phyloP scores from a whole-genome alignment of 1,140 invertebrate species.

The Drosophila neocordata region DNA sequence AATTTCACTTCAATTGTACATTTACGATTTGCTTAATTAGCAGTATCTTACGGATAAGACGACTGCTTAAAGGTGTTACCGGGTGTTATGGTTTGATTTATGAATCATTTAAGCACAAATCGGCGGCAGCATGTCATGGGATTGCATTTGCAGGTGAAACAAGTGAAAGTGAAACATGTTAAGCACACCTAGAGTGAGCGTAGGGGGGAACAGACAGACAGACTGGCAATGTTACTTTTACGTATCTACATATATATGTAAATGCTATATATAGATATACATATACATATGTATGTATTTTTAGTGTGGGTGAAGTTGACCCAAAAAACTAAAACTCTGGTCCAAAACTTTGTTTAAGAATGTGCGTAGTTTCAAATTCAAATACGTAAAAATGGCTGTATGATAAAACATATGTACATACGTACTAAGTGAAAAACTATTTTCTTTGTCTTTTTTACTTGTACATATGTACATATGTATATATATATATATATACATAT shows the following conservation, averaged over 20 bases:
- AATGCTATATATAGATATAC: no score
- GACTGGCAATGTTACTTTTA: no score
- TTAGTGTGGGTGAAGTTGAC: constrained; percentile 24
- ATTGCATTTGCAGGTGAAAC: constrained; percentile 6
- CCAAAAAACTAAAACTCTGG: constrained; percentile 14
- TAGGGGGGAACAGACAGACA: neutral
- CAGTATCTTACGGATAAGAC: neutral
- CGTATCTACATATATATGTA: no score
- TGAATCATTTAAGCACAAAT: constrained; percentile 15
- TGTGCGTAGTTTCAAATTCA: neutral
- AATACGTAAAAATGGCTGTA: no score
- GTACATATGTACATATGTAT: no score
- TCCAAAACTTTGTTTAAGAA: neutral
- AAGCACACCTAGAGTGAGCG: neutral
- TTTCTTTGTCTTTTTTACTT: no score
- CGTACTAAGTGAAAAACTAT: neutral
- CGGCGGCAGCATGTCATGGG: neutral
- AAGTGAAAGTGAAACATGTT: constrained; percentile 14
- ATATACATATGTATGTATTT: no score
- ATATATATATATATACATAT: no score
- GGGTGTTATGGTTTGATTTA: neutral
- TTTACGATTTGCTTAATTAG: neutral
- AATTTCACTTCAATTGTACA: neutral
- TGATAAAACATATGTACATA: no score
- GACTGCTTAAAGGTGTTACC: neutral